phyloP scores from a whole-genome alignment of 2,888 invertebrate species.

The Aporophyla lueneburgensis region DNA sequence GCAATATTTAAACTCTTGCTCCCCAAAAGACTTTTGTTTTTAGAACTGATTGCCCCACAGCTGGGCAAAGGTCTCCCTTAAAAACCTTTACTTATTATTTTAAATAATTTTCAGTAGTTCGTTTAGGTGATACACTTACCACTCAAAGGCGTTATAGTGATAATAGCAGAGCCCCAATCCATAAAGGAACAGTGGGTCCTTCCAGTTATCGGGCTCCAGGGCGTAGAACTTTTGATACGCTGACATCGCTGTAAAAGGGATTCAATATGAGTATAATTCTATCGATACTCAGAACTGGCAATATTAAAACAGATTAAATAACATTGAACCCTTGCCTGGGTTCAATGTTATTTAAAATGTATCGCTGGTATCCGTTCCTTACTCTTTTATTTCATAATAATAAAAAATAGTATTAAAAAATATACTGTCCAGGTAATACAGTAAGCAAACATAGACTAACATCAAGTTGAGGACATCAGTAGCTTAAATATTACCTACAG shows the following conservation, averaged over 20 bases:
- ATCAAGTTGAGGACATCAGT: too few relatives aligned
- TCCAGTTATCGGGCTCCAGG: conserved; percentile 95
- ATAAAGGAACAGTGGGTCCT: conserved; percentile 97
- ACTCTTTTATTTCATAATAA: neutral
- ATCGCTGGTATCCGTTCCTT: neutral
- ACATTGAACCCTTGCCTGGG: neutral
- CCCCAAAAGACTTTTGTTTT: neutral
- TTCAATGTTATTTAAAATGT: too few relatives aligned
- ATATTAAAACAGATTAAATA: neutral
- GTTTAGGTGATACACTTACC: conserved; percentile 93
- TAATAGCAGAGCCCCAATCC: conserved; percentile 99
- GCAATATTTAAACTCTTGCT: conserved; percentile 31
- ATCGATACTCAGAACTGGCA: neutral
- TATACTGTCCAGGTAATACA: too few relatives aligned
- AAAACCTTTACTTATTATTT: neutral
- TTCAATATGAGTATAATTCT: neutral
- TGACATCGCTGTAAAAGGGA: conserved; percentile 95
- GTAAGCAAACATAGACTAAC: too few relatives aligned
- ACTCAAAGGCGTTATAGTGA: conserved; percentile 98
- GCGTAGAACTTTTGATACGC: conserved; percentile 98
- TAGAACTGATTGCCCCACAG: neutral
- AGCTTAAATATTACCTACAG: too few relatives aligned
- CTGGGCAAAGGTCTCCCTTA: too few relatives aligned
- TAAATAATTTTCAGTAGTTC: neutral
- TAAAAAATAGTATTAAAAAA: too few relatives aligned